These are phyloP conservation scores for Drosophila nr. perissopoda DNA, from an alignment of 2,888 invertebrate genomes.

Conservation along the genomic window DNA sequence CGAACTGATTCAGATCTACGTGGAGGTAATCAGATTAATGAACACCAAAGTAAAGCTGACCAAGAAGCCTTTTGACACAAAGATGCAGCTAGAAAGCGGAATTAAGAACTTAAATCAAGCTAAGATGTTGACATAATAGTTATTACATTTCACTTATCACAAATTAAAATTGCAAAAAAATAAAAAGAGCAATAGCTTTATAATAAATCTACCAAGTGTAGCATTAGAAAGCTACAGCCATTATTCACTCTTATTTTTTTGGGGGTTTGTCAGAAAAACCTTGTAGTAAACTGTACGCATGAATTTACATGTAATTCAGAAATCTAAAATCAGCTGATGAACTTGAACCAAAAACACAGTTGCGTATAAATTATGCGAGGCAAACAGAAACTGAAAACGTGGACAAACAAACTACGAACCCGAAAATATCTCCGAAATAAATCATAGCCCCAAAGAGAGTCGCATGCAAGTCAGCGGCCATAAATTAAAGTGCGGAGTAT, in stretches of 20 bases:
- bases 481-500: conserved; percentile 67
- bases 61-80: conserved; percentile 17
- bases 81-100: background rate
- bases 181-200: background rate
- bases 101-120: background rate
- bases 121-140: background rate
- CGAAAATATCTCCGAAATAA: conserved; percentile 55
- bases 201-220: conserved; percentile 8
- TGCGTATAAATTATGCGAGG: conserved; percentile 63
- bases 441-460: conserved; percentile 61
- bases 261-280: background rate
- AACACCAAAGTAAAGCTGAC: conserved; percentile 56
- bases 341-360: conserved; percentile 67
- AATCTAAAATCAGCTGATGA: conserved; percentile 50
- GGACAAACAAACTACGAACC: conserved; percentile 24
- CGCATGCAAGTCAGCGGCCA: conserved; percentile 47
- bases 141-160: background rate
- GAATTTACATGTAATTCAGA: conserved; percentile 17
- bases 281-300: conserved; percentile 7
- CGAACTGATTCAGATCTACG: conserved; percentile 76
- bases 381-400: conserved; percentile 29
- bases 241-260: conserved; percentile 16
- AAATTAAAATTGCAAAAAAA: background rate
- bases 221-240: conserved; percentile 2
- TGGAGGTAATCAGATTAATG: conserved; percentile 69